Evolutionary conservation across 1,140 invertebrate species (phyloP).

Genomic region (Protaetia brevitarsis): DNA sequence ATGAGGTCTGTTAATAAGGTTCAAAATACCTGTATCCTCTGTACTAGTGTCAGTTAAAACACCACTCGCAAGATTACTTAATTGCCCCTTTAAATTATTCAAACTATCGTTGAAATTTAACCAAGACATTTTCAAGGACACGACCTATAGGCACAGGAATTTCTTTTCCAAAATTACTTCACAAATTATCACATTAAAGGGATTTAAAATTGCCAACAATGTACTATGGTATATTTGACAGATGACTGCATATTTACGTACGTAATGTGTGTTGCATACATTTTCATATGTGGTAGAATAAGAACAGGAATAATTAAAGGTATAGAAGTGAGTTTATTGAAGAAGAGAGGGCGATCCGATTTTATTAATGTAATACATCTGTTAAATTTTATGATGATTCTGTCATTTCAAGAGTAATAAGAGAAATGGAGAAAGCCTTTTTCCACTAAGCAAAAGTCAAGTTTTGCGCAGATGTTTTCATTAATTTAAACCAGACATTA

Average conservation of each 20-base stretch:
- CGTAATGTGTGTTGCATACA: background rate
- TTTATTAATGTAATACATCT: too few species aligned
- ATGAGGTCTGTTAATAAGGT: constrained; percentile 6
- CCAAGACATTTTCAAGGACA: constrained; percentile 65
- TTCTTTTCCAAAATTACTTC: background rate
- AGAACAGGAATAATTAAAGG: too few species aligned
- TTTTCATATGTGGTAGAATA: too few species aligned
- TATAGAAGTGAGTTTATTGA: too few species aligned
- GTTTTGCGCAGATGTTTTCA: too few species aligned
- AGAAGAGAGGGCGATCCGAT: too few species aligned
- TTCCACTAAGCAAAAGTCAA: too few species aligned
- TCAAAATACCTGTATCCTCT: constrained; percentile 49
- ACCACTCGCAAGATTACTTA: constrained; percentile 72
- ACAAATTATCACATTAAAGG: background rate
- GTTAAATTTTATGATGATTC: too few species aligned
- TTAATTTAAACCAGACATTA: too few species aligned
- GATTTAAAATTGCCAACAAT: constrained; percentile 15
- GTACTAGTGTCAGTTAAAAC: constrained; percentile 61
- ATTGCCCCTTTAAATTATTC: constrained; percentile 70
- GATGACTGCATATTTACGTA: background rate
- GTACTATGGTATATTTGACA: background rate
- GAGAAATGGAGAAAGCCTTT: too few species aligned
- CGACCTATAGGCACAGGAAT: background rate
- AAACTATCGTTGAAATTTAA: constrained; percentile 71
- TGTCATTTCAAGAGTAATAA: too few species aligned